phyloP scores from a whole-genome alignment of 2,797 vertebrate species.

The Chelonia mydas region DNA sequence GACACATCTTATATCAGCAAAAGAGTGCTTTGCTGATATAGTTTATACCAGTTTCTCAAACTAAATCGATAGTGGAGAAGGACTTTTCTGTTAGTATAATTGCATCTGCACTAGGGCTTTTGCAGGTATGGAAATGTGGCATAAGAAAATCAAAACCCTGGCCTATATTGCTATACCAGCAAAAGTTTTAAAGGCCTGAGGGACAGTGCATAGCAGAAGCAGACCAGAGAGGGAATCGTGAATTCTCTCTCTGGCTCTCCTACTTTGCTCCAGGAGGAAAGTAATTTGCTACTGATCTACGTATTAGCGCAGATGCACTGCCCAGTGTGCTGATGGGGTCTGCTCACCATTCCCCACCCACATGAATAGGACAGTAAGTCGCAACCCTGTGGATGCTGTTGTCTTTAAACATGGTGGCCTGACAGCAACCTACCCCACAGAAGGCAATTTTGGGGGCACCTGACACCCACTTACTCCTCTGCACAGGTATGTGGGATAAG shows the following conservation, averaged over 20 bases:
- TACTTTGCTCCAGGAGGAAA: background rate
- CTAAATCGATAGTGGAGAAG: background rate
- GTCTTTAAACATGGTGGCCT: background rate
- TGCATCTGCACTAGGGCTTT: fast-evolving
- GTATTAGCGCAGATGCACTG: background rate
- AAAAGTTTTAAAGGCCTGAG: background rate
- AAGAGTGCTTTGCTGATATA: background rate
- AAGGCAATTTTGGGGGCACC: background rate
- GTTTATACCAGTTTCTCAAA: background rate
- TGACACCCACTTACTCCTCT: background rate
- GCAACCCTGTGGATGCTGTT: background rate
- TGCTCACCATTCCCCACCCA: background rate
- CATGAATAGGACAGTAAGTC: background rate
- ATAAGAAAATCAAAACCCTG: background rate
- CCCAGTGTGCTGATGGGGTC: background rate
- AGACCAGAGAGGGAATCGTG: background rate
- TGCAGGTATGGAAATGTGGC: background rate
- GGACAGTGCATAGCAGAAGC: background rate
- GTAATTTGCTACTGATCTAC: background rate
- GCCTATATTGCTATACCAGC: background rate
- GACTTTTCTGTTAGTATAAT: background rate
- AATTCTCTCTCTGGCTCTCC: background rate
- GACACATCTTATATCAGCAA: background rate
- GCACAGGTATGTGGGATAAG: background rate
- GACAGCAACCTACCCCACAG: fast-evolving